Base-by-base conservation (phyloP, 2,113 vertebrate genomes). In the Dasyprocta punctata region DNA sequence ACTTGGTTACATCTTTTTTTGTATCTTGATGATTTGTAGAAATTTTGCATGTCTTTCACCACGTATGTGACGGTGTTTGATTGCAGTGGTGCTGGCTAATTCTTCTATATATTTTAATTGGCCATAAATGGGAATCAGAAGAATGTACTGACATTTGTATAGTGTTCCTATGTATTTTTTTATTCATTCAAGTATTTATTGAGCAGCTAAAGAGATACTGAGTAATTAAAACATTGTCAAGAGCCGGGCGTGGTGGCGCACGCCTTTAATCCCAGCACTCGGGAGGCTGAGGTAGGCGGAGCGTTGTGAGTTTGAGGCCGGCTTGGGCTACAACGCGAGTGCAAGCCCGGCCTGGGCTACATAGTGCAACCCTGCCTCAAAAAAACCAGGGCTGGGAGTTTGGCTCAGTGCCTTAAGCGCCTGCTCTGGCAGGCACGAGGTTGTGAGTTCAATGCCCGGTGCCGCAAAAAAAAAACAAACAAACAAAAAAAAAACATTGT, bases 151-250 rank as follows among this genome's bases (percentile, higher is more conserved):
- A 73, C 38, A 41, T 44, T 75, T 75, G 38, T 24, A 26, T 28
- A 28, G 26, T 77, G 24, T 13, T 44, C 41, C 12, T 77, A 28
- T 7, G 24, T 77, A 26, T 77, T 44, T 47, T 73, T 75, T 77
- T 77, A 77, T 47, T 47, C 26, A 47, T 47, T 47, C 71, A 92
- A 95, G 58, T 89, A 95, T 97, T 97, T 97, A 97, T 97, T 96
- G 61, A 97, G 38, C 84, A 95, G 36, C 96, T 97, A 26, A 47
- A 90, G 89, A 95, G 41, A 97, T 60, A 98, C 93, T 95, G 92
- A 87, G 49, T 82, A 41, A 93, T 95, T 88, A 92, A 94, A 94
- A 65, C 26, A 77, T 47, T 77, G 11, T 77, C 41, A 86, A 92
- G 24, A 95, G 54, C 83, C 63, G 95, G 61, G 84, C 38, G n/a